A percentile compares a stretch with the other conserved stretches of the same genome.
Evolutionary conservation across 2,797 vertebrate genomes (phyloP).

Genomic region (Silurus aristotelis): DNA sequence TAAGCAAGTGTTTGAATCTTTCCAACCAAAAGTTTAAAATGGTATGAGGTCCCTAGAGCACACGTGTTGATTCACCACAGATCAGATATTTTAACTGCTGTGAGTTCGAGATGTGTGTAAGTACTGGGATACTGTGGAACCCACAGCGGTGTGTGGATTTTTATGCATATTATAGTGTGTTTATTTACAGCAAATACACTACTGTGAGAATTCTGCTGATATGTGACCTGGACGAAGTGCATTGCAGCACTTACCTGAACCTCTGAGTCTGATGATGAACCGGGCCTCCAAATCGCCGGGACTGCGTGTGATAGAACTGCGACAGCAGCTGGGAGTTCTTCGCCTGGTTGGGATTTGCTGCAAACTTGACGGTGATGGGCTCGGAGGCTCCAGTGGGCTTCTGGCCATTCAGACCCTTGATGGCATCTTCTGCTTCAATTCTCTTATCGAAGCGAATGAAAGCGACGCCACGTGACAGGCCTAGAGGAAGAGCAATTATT

Average conservation of each 20-base stretch:
- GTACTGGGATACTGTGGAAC: neutral
- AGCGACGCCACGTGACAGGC: conserved; percentile 93
- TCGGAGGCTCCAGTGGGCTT: conserved; percentile 89
- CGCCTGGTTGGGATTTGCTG: conserved; percentile 94
- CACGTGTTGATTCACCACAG: neutral
- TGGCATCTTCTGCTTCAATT: conserved; percentile 93
- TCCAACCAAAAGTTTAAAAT: neutral
- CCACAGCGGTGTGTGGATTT: no score
- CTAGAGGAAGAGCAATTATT: conserved; percentile 63
- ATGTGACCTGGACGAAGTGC: neutral
- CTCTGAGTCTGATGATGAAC: conserved; percentile 96
- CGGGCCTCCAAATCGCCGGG: conserved; percentile 89
- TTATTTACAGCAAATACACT: no score
- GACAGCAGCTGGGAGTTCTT: conserved; percentile 90
- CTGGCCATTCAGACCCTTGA: conserved; percentile 93
- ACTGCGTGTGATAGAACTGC: conserved; percentile 92
- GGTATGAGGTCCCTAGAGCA: neutral
- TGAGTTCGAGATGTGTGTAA: neutral
- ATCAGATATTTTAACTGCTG: neutral
- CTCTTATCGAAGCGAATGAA: conserved; percentile 97
- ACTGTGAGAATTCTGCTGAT: no score
- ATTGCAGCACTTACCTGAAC: conserved; percentile 83
- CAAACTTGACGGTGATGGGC: conserved; percentile 97
- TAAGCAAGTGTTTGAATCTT: neutral
- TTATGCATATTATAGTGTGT: neutral